Base-by-base conservation (phyloP, 1,140 invertebrate genomes). In the Caerostris extrusa region DNA sequence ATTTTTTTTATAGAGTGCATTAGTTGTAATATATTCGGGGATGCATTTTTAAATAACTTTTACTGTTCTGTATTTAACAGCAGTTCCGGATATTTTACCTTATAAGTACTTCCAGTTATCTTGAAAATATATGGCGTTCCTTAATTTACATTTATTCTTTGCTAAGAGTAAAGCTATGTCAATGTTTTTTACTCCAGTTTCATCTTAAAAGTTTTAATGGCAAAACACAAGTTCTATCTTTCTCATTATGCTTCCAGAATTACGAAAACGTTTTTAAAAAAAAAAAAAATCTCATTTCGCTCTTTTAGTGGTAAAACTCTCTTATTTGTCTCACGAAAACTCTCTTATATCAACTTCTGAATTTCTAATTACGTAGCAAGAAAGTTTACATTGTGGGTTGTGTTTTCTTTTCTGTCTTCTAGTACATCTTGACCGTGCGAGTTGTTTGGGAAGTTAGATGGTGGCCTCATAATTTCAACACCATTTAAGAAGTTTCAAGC, bases 281-380 rank as follows among this genome's bases (percentile, higher is more conserved):
- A 77, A 34, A 53, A 71, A 77, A 34, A 77, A 77, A 77, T 53
- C 8, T 77, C 34, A 77, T 77, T 12, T 50, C 5, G 50, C 71
- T 77, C 71, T 53, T 77, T 77, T 53, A 77, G 8, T 12, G 34
- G 8, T 4, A 1, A 5, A 53, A 77, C 3, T 0, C 71, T 53
- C 5, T 77, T 77, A 53, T 77, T 77, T 77, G 71, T 77, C 71
- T 50, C 71, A 77, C 10, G 10, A 50, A 77, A 19, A 12, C 19
- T 50, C 17, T 77, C 6, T 5, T 71, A 34, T 19, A 77, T 77
- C 71, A 53, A 53, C 34, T 77, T 53, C 71, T 5, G 50, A 77
- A 12, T 77, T 34, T 53, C 71, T 77, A 53, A 77, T 77, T 77
- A 77, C 67, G 50, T 50, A 77, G 53, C 71, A 77, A 77, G 71